Evolutionary conservation across 2,113 vertebrate species (phyloP).

Genomic region (Xenopus tropicalis): UCB_Xtro_10.0 CM004444.2:116526501-116527000

Average conservation of each 20-base stretch:
- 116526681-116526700: too few relatives aligned
- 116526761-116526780: neutral
- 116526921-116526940: conserved; percentile 32
- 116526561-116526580: too few relatives aligned
- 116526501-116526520: too few relatives aligned
- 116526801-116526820: conserved; percentile 1
- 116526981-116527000: conserved; percentile 41
- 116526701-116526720: too few relatives aligned
- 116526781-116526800: conserved; percentile 12
- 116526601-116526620: too few relatives aligned
- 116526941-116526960: conserved; percentile 25
- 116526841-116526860: conserved; percentile 40
- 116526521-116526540: too few relatives aligned
- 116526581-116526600: too few relatives aligned
- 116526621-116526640: too few relatives aligned
- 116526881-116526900: conserved; percentile 39
- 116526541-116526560: too few relatives aligned
- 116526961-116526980: conserved; percentile 43
- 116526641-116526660: too few relatives aligned
- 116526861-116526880: conserved; percentile 28
- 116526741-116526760: neutral
- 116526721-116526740: neutral
- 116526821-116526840: conserved; percentile 27
- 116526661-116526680: too few relatives aligned
- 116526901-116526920: conserved; percentile 36